Evolutionary conservation across 2,797 vertebrate genomes (phyloP), one percentile per base, ranked within the genome.

Genomic region (Kryptopterus vitreolus): DNA sequence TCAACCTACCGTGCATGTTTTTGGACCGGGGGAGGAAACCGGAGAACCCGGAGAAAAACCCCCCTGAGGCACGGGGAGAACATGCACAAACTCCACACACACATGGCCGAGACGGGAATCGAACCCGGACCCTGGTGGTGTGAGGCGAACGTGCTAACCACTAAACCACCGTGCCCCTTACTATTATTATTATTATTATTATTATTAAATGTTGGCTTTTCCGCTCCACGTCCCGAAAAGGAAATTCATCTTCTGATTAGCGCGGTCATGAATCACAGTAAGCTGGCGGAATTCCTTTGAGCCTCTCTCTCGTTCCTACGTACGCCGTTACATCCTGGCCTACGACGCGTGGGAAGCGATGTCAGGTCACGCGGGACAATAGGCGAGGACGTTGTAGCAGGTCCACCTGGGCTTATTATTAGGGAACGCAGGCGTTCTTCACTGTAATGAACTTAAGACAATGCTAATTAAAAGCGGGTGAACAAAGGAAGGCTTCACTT

Each of bases 361-460:
- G 94, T 94, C 88, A 95, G 97, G 97, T 98, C 96, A 95, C 85
- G 88, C 90, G 89, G 88, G 88, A 96, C 91, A 91, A 89, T n/a
- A 94, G 95, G 95, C 82, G 88, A 88, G 88, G 92, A 93, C 90
- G 89, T 85, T 92, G 92, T 94, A 92, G 94, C 95, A 94, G 94
- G 92, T 94, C 89, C 82, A 90, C 86, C 88, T 83, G 87, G 83
- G 89, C 94, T 95, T 92, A 92, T 94, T 93, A 87, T n/a, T n/a
- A n/a, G n/a, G 92, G 84, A 89, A 95, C 95, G 94, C 92, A 91
- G 89, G 55, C 88, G 91, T 89, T 90, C 80, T 68, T 80, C 86
- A 90, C 95, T 95, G 96, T 98, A 97, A 98, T 95, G 96, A 96
- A 96, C 96, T 97, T 98, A 96, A 97, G 95, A 98, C 96, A 98